Evolutionary conservation across 2,797 vertebrate species (phyloP), one percentile per base, ranked within the genome.

Genomic region (Distichodus sexfasciatus): DNA sequence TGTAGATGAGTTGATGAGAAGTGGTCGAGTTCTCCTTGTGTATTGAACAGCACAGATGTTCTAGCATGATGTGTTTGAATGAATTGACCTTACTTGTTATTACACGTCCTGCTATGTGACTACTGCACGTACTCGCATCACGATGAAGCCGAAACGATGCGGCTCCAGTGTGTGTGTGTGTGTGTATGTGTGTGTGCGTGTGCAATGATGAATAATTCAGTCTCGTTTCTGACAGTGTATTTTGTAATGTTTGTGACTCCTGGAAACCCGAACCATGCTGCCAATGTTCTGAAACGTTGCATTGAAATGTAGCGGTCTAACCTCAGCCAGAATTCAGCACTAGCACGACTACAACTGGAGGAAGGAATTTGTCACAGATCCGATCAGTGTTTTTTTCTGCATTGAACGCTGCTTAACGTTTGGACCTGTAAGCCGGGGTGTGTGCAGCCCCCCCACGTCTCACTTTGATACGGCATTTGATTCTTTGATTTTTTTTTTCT

Each of bases 401-500:
- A 75, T 72, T 76, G 75, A 78, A 78, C 38, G 66, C 40, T 21
- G 57, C 60, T 76, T 77, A 57, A 79, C 66, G 76, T 86, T 77
- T 84, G 46, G 79, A 86, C 64, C 50, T 68, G 64, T 63, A 72
- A 81, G 81, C 80, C 71, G 68, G 60, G 26, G n/a, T 11, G 54
- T 43, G 31, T 68, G 68, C 76, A 69, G 50, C 41, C 64, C 65
- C 69, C 70, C 79, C 75, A 82, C 21, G 23, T 54, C 71, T 29
- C 40, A 50, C 50, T 51, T 33, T 35, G 1, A 38, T 57, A 61
- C 26, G 14, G n/a, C 8, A 43, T 83, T 84, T 85, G 79, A 86
- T 88, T 80, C 72, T 82, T 84, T 83, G 84, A 43, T 83, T 84
- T 85, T 78, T 85, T 88, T 80, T 72, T 82, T 84, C 83, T 75